phyloP scores from a whole-genome alignment of 2,888 invertebrate species.

The Lasioglossum malachurum region DNA sequence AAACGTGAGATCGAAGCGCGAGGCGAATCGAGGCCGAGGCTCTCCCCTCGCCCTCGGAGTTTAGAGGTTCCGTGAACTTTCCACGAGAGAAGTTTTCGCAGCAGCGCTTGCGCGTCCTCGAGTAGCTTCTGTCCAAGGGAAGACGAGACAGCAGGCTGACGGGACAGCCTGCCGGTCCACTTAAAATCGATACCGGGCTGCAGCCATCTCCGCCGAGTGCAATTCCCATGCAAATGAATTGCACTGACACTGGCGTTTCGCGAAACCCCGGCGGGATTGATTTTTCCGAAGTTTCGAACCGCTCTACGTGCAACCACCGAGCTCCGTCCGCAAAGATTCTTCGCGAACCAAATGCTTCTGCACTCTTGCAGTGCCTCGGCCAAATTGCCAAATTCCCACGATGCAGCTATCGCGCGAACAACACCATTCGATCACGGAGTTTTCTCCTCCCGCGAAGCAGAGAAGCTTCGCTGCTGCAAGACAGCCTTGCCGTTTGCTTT shows the following conservation, averaged over 20 bases:
- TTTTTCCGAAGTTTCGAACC: slow-evolving; percentile 72
- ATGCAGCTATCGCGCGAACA: not conserved
- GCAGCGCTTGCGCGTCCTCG: slow-evolving; percentile 81
- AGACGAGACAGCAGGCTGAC: slow-evolving; percentile 83
- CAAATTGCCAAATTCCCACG: not conserved
- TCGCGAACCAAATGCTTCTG: not conserved
- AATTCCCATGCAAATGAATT: slow-evolving; percentile 84
- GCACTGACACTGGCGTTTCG: slow-evolving; percentile 76
- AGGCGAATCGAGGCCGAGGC: not conserved
- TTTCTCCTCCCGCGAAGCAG: not conserved
- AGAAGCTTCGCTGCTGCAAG: not conserved
- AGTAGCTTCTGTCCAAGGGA: slow-evolving; percentile 82
- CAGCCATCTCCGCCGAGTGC: slow-evolving; percentile 81
- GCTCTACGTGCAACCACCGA: slow-evolving; percentile 16
- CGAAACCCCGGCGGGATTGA: slow-evolving; percentile 68
- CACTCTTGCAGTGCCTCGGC: not conserved
- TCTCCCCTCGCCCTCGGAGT: slow-evolving; percentile 15
- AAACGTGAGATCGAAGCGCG: slow-evolving; percentile 1
- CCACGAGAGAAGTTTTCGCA: slow-evolving; percentile 65
- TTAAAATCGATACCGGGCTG: slow-evolving; percentile 84
- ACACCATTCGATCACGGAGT: not conserved
- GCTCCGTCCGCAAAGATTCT: slow-evolving; percentile 16
- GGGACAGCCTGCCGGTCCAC: slow-evolving; percentile 83
- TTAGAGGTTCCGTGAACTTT: slow-evolving; percentile 37
- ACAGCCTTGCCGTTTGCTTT: not conserved